These are phyloP conservation scores for Petrolisthes manimaculis DNA, from an alignment of 2,888 invertebrate species.

Conservation along the genomic window DNA sequence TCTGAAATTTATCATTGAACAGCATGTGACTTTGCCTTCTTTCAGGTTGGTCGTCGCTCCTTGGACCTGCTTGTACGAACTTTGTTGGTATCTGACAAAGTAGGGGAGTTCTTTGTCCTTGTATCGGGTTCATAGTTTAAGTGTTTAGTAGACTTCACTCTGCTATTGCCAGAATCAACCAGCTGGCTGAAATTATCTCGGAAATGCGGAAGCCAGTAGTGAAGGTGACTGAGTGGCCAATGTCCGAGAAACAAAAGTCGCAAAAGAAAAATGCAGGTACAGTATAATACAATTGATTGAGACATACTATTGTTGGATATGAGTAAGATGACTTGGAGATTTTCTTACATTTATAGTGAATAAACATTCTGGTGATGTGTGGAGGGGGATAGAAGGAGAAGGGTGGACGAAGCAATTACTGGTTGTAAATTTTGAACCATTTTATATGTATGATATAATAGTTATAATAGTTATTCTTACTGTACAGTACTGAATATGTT, in stretches of 20 bases:
- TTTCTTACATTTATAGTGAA: too few relatives aligned
- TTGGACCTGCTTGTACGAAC: constrained; percentile 62
- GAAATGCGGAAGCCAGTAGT: constrained; percentile 75
- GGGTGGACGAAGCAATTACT: too few relatives aligned
- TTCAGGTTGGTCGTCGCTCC: constrained; percentile 66
- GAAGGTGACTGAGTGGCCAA: constrained; percentile 12
- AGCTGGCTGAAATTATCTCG: constrained; percentile 75
- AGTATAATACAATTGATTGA: neutral
- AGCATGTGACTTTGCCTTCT: neutral
- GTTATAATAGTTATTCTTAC: too few relatives aligned
- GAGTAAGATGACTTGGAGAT: too few relatives aligned
- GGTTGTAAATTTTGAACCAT: too few relatives aligned
- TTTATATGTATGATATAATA: too few relatives aligned
- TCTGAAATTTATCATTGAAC: too few relatives aligned
- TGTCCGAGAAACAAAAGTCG: constrained; percentile 72
- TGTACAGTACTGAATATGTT: too few relatives aligned
- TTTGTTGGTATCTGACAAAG: constrained; percentile 58
- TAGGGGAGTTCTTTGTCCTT: constrained; percentile 67
- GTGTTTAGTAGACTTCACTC: constrained; percentile 68
- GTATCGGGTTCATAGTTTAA: constrained; percentile 67
- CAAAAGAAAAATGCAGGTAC: constrained; percentile 72
- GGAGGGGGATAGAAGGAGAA: too few relatives aligned
- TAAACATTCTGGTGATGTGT: too few relatives aligned
- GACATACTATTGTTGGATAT: too few relatives aligned
- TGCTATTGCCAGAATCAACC: constrained; percentile 71